These are phyloP conservation scores for Dicrostonyx torquatus DNA, from an alignment of 2,797 vertebrate genomes.

Conservation along the genomic window DNA sequence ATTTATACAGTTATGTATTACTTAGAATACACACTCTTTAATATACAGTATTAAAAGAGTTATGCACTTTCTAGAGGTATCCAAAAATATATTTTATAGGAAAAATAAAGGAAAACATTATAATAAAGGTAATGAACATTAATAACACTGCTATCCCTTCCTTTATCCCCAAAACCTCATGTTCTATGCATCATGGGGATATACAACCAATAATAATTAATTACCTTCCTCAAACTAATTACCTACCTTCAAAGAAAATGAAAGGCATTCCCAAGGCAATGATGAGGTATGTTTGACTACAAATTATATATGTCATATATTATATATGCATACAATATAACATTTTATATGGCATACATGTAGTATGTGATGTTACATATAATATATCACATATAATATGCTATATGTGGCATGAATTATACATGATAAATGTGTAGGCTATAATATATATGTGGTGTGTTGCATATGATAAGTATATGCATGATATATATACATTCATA, in stretches of 20 bases:
- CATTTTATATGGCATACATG: not conserved
- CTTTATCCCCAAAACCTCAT: not conserved
- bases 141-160: not conserved
- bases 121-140: not conserved
- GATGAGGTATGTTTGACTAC: not conserved
- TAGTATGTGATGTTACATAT: not conserved
- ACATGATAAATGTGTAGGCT: not conserved
- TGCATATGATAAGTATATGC: not conserved
- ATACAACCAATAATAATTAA: not conserved
- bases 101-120: not conserved
- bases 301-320: not conserved
- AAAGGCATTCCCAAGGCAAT: not conserved
- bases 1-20: not conserved
- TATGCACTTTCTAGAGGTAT: not conserved
- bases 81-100: not conserved
- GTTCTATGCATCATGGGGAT: not conserved
- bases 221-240: not conserved
- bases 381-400: not conserved
- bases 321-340: not conserved
- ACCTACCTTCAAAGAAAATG: not conserved
- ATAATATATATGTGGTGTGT: not conserved
- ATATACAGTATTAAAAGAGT: not conserved
- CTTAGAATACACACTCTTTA: not conserved
- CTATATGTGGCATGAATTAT: not conserved
- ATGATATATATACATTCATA: not conserved